Evolutionary conservation across 2,113 vertebrate species (phyloP), one percentile per base, ranked within the genome.

Genomic region (Lynx canadensis): DNA sequence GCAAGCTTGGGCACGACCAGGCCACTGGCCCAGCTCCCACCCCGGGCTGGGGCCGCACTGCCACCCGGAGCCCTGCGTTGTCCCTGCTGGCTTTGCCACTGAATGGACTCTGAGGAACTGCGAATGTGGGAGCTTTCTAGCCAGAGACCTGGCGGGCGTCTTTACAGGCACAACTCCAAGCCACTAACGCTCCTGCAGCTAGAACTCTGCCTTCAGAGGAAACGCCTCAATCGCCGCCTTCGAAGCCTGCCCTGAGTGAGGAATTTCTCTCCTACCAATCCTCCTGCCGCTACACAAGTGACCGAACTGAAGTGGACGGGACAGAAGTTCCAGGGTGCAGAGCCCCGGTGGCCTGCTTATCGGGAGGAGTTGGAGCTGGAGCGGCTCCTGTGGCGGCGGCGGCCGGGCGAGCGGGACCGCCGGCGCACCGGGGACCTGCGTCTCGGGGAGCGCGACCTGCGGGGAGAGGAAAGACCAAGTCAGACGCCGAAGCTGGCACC

Each of bases 361-460:
- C 99, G 99, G 7, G 99, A 99, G 31, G 99, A 99, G 98, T 99
- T 99, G 18, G 99, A 99, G 97, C 99, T 99, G 98, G 99, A 99
- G 50, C 99, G 99, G 96, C 99, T 99, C 89, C 99, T 99, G 78
- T 99, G 99, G 84, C 99, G 99, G 92, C 99, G 99, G 88, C 99
- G 99, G 3, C 99, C 99, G 0, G 99, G 99, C 71, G 99, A 99
- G 52, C 99, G 99, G 74, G 99, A 99, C 21, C 99, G 99, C n/a
- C 99, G 99, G 27, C 99, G 99, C 4, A 99, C 99, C 0, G 99
- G 99, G 0, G 99, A 99, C n/a, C 99, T 99, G 86, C 99, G 99
- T 45, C 99, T 98, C 0, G 99, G 99, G 21, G 99, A 99, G 0
- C 99, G 99, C 15, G 99, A 99, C 99, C 99, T 99, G 95, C 0